Evolutionary conservation across 2,113 vertebrate genomes (phyloP).

Genomic region (Engystomops pustulosus): DNA sequence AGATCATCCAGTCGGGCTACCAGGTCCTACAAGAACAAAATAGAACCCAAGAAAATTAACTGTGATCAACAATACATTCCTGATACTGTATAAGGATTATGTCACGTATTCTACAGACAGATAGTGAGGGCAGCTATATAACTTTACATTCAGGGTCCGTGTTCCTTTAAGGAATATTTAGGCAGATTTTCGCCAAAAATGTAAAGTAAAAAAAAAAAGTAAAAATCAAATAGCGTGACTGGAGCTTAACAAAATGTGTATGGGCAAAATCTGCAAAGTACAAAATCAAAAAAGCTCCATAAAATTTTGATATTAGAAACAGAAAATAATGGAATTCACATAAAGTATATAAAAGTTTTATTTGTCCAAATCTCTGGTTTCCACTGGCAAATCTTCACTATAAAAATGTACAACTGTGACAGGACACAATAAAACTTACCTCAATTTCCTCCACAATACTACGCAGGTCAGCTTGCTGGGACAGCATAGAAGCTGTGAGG

Average conservation of each 20-base stretch:
- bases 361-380: neutral
- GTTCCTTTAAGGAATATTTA: too few species aligned
- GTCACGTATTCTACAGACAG: too few species aligned
- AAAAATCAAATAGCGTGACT: neutral
- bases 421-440: slow-evolving; percentile 69
- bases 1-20: slow-evolving; percentile 95
- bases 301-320: neutral
- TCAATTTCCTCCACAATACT: slow-evolving; percentile 95
- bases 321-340: neutral
- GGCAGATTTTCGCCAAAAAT: too few species aligned
- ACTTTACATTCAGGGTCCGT: too few species aligned
- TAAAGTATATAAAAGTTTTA: neutral
- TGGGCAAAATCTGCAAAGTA: neutral
- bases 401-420: neutral
- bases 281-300: neutral
- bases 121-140: too few species aligned
- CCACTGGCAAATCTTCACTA: neutral
- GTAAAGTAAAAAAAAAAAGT: neutral
- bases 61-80: too few species aligned
- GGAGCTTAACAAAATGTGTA: neutral
- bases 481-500: slow-evolving; percentile 88
- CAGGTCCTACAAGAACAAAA: slow-evolving; percentile 81
- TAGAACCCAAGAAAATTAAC: too few species aligned
- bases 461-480: slow-evolving; percentile 91
- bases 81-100: too few species aligned